phyloP scores from a whole-genome alignment of 2,797 vertebrate species.

The Protosalanx chinensis region DNA sequence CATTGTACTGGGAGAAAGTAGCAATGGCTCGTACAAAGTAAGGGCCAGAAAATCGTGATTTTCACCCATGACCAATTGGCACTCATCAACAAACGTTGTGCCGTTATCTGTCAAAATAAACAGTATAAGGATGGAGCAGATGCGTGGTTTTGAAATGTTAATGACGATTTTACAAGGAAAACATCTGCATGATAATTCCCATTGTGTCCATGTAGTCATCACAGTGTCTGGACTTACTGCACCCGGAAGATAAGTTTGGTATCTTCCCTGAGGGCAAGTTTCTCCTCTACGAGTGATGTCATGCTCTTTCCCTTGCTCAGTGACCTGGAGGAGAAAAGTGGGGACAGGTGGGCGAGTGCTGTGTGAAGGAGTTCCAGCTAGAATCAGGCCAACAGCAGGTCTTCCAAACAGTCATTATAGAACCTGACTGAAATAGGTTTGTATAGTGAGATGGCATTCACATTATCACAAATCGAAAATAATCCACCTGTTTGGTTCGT shows the following conservation, averaged over 20 bases:
- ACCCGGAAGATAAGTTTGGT: too few species aligned
- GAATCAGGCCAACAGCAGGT: background rate
- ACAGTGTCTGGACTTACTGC: background rate
- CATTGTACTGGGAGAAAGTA: too few species aligned
- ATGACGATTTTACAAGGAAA: background rate
- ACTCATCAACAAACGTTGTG: too few species aligned
- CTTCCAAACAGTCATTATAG: constrained; percentile 1
- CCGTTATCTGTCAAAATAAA: too few species aligned
- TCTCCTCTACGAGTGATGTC: background rate
- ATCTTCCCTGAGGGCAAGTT: too few species aligned
- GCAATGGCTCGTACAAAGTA: too few species aligned
- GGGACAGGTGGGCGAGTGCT: background rate
- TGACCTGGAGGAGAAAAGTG: background rate
- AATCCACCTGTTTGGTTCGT: background rate
- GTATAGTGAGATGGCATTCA: background rate
- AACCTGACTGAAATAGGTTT: background rate
- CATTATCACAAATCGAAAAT: background rate
- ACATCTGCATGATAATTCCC: background rate
- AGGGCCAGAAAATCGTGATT: too few species aligned
- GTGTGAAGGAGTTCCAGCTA: background rate
- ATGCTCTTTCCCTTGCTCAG: background rate
- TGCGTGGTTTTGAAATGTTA: background rate
- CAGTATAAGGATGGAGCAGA: background rate
- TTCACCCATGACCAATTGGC: too few species aligned
- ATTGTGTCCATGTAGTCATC: background rate